A percentile compares a stretch with the other conserved stretches of the same genome.
Evolutionary conservation across 2,888 invertebrate genomes (phyloP).

Genomic region (Nomada ruficornis): DNA sequence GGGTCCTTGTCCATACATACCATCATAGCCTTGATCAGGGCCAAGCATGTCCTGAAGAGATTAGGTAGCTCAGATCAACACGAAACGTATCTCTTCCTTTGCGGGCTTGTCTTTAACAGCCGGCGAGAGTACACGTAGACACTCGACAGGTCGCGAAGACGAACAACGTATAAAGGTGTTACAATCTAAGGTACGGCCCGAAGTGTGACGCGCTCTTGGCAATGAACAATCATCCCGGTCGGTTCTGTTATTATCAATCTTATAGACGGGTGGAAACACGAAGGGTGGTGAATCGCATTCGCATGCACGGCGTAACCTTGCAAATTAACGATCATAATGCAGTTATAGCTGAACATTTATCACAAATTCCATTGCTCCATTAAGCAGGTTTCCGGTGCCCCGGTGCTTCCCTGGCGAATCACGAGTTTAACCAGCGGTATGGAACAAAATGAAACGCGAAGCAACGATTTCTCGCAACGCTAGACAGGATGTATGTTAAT

Average conservation of each 20-base stretch:
- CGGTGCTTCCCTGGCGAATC: not conserved
- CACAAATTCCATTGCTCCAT: constrained; percentile 60
- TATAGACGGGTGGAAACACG: constrained; percentile 46
- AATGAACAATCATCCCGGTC: constrained; percentile 26
- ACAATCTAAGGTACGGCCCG: constrained; percentile 7
- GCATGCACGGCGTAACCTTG: constrained; percentile 75
- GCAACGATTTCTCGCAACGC: constrained; percentile 20
- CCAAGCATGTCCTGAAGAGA: constrained; percentile 93
- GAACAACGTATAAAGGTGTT: constrained; percentile 20
- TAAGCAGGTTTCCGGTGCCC: constrained; percentile 43
- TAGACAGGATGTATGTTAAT: not conserved
- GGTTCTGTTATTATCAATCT: constrained; percentile 28
- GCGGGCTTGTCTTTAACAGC: constrained; percentile 62
- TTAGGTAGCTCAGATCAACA: constrained; percentile 83
- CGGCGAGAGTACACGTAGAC: constrained; percentile 51
- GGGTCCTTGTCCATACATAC: constrained; percentile 96
- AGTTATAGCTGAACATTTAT: constrained; percentile 54
- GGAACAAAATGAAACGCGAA: constrained; percentile 26
- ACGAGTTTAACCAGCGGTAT: not conserved
- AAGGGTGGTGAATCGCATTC: constrained; percentile 76
- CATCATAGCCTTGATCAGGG: constrained; percentile 96
- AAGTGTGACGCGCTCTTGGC: constrained; percentile 17
- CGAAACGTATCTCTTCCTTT: constrained; percentile 75
- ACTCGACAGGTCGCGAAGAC: constrained; percentile 45
- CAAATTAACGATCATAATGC: constrained; percentile 55